Evolutionary conservation across 2,888 invertebrate species (phyloP).

Genomic region (Luffia ferchaultella): DNA sequence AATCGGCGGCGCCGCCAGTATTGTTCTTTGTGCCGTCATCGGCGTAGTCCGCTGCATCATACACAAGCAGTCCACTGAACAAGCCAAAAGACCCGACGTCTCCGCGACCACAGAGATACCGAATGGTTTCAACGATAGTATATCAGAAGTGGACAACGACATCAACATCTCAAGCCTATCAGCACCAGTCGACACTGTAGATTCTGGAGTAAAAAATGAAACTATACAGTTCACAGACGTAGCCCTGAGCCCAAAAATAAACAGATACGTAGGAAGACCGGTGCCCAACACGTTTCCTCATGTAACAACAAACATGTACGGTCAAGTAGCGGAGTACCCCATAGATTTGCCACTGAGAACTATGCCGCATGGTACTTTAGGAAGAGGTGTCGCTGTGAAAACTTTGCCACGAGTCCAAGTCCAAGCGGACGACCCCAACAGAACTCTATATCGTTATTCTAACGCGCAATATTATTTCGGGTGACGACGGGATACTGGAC

Average conservation of each 20-base stretch:
- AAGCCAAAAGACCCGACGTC: slow-evolving; percentile 74
- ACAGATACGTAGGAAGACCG: slow-evolving; percentile 55
- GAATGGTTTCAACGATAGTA: slow-evolving; percentile 85
- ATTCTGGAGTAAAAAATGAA: slow-evolving; percentile 49
- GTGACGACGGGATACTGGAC: slow-evolving; percentile 72
- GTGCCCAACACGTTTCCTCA: slow-evolving; percentile 59
- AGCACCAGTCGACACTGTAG: slow-evolving; percentile 66
- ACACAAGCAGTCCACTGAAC: slow-evolving; percentile 69
- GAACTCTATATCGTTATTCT: slow-evolving; percentile 71
- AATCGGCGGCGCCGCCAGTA: slow-evolving; percentile 75
- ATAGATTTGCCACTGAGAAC: slow-evolving; percentile 61
- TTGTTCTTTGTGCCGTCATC: slow-evolving; percentile 75
- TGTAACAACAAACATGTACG: slow-evolving; percentile 59
- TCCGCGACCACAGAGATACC: slow-evolving; percentile 80
- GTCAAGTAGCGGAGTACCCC: slow-evolving; percentile 58
- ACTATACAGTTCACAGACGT: slow-evolving; percentile 49
- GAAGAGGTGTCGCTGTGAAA: slow-evolving; percentile 54
- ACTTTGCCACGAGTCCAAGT: slow-evolving; percentile 51
- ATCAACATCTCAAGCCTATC: slow-evolving; percentile 76
- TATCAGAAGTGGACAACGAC: slow-evolving; percentile 84
- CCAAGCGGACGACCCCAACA: slow-evolving; percentile 61
- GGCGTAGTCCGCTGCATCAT: slow-evolving; percentile 76
- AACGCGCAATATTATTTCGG: slow-evolving; percentile 79
- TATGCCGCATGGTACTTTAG: slow-evolving; percentile 55
- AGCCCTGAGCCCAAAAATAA: slow-evolving; percentile 54